These are phyloP conservation scores for Hyposmocoma kahamanoa DNA, from an alignment of 1,140 invertebrate species.

Conservation along the genomic window DNA sequence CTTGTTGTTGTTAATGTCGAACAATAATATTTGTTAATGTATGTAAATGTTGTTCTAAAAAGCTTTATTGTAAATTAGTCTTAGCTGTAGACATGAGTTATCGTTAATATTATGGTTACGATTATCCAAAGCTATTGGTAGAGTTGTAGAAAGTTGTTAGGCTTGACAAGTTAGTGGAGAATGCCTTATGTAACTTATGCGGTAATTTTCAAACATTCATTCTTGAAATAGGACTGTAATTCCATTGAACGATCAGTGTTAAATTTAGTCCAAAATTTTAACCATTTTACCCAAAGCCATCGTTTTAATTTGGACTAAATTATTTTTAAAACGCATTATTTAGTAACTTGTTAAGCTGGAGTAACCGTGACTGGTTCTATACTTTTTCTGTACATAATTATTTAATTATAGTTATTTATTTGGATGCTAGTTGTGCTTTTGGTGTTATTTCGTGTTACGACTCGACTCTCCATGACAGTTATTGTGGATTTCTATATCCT, in stretches of 20 bases:
- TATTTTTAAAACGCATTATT: too few relatives aligned
- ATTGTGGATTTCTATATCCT: slow-evolving; percentile 20
- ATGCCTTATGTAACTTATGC: too few relatives aligned
- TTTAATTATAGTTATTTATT: slow-evolving; percentile 65
- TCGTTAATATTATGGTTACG: slow-evolving; percentile 29
- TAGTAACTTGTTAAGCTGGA: slow-evolving; percentile 16
- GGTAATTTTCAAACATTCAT: too few relatives aligned
- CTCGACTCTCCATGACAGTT: slow-evolving; percentile 53
- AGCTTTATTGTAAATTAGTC: slow-evolving; percentile 69
- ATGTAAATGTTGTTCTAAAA: slow-evolving; percentile 65
- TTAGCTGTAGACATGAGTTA: slow-evolving; percentile 45
- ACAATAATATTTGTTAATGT: slow-evolving; percentile 50
- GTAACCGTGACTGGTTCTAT: slow-evolving; percentile 32
- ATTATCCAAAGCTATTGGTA: slow-evolving; percentile 64
- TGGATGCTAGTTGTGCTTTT: slow-evolving; percentile 44
- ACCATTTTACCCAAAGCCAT: too few relatives aligned
- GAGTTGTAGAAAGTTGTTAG: slow-evolving; percentile 44
- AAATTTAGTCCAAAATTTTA: too few relatives aligned
- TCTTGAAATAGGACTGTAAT: too few relatives aligned
- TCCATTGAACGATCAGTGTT: too few relatives aligned
- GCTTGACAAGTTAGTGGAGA: not conserved
- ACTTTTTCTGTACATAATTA: slow-evolving; percentile 42
- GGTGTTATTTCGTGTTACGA: slow-evolving; percentile 30
- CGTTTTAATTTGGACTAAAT: too few relatives aligned
- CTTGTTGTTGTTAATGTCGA: slow-evolving; percentile 27